Percentiles rank a stretch among this genome's conserved stretches.
These are phyloP conservation scores for Pristionchus arcanus DNA, from an alignment of 2,888 invertebrate species.

Conservation along the genomic window DNA sequence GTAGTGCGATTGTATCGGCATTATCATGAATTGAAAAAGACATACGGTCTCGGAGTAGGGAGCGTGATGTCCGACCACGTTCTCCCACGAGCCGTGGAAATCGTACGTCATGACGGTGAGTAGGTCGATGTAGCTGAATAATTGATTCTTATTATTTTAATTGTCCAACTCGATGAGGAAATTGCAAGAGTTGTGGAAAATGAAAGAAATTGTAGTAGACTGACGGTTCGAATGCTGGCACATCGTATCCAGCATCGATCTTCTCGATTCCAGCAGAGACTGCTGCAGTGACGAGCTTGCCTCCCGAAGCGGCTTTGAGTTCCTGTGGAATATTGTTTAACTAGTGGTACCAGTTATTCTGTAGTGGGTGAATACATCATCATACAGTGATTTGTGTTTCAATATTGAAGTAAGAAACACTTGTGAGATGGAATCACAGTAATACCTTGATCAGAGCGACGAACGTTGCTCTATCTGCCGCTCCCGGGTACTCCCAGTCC, in stretches of 20 bases:
- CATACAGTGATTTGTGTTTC: too few species aligned
- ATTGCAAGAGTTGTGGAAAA: too few species aligned
- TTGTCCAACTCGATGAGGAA: neutral
- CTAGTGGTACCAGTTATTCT: too few species aligned
- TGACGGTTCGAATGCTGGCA: conserved; percentile 35
- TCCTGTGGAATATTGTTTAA: neutral
- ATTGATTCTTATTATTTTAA: neutral
- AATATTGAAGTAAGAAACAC: too few species aligned
- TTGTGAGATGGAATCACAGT: neutral
- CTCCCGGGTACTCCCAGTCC: conserved; percentile 52
- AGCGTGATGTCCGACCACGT: conserved; percentile 45
- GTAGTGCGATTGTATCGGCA: too few species aligned
- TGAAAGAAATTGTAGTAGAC: too few species aligned
- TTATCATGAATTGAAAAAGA: neutral
- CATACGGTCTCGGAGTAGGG: neutral
- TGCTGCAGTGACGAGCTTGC: conserved; percentile 38
- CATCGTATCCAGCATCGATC: conserved; percentile 52
- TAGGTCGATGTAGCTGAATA: conserved; percentile 27
- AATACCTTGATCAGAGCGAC: conserved; percentile 42
- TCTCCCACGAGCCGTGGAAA: conserved; percentile 52
- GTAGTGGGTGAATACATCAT: too few species aligned
- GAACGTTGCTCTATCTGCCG: conserved; percentile 36
- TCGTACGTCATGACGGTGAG: conserved; percentile 51
- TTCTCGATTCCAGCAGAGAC: conserved; percentile 45
- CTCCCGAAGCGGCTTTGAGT: conserved; percentile 1